phyloP scores from a whole-genome alignment of 2,113 vertebrate genomes.

The Hepsetus odoe region DNA sequence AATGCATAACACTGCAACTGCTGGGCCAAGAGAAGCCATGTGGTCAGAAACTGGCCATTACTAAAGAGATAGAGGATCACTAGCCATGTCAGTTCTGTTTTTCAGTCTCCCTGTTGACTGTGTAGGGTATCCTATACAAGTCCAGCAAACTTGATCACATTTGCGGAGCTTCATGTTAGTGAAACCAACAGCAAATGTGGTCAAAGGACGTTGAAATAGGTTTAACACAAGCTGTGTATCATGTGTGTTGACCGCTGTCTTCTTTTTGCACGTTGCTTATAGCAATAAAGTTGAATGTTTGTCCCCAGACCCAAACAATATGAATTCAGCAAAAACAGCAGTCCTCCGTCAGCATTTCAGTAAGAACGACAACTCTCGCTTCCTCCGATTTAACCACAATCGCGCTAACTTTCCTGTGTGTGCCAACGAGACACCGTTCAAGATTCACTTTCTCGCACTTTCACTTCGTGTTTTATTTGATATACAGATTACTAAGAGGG shows the following conservation, averaged over 20 bases:
- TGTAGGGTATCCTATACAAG: too few relatives aligned
- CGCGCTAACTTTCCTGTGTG: slow-evolving; percentile 64
- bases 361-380: slow-evolving; percentile 60
- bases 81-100: too few relatives aligned
- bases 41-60: too few relatives aligned
- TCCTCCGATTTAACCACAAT: slow-evolving; percentile 68
- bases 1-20: too few relatives aligned
- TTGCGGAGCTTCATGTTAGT: too few relatives aligned
- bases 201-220: too few relatives aligned
- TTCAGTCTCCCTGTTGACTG: too few relatives aligned
- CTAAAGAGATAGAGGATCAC: too few relatives aligned
- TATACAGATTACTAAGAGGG: slow-evolving; percentile 31
- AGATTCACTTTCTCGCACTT: slow-evolving; percentile 79
- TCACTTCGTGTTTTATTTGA: slow-evolving; percentile 72
- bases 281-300: background rate
- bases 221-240: too few relatives aligned
- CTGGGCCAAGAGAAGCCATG: too few relatives aligned
- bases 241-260: background rate
- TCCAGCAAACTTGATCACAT: too few relatives aligned
- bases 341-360: slow-evolving; percentile 37
- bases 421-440: slow-evolving; percentile 59
- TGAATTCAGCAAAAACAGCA: slow-evolving; percentile 42
- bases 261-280: background rate
- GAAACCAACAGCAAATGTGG: too few relatives aligned
- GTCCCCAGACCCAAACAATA: slow-evolving; percentile 7